Evolutionary conservation across 2,888 invertebrate genomes (phyloP).

Genomic region (Anoplius nigerrimus): DNA sequence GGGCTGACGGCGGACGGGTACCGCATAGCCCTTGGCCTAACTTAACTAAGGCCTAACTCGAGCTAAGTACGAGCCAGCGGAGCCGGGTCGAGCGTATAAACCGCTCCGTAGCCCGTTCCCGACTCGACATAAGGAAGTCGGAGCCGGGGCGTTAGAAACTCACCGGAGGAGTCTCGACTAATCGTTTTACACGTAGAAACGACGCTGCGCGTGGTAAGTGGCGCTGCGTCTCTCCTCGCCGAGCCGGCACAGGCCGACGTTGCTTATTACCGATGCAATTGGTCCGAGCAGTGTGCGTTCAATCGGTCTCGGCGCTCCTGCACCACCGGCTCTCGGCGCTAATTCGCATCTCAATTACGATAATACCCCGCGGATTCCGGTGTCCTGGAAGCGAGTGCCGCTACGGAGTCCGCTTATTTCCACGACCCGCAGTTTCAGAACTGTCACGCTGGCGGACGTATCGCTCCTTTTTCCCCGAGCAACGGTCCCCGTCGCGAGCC

Average conservation of each 20-base stretch:
- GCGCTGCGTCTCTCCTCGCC: slow-evolving; percentile 7
- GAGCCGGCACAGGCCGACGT: neutral
- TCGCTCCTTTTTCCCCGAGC: too few species aligned
- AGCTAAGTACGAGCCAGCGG: slow-evolving; percentile 4
- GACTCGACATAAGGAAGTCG: slow-evolving; percentile 41
- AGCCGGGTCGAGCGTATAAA: neutral
- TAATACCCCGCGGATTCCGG: too few species aligned
- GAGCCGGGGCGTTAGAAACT: slow-evolving; percentile 27
- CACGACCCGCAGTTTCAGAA: too few species aligned
- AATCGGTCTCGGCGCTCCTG: too few species aligned
- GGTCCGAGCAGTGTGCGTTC: too few species aligned
- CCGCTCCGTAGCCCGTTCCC: slow-evolving; percentile 2
- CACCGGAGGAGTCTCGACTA: slow-evolving; percentile 17
- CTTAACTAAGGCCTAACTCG: slow-evolving; percentile 50
- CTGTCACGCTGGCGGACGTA: too few species aligned
- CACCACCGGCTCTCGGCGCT: too few species aligned
- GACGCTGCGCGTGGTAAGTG: slow-evolving; percentile 24
- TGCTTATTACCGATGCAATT: too few species aligned
- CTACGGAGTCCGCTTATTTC: too few species aligned
- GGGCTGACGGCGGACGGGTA: slow-evolving; percentile 14
- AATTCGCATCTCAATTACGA: too few species aligned
- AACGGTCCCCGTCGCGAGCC: too few species aligned
- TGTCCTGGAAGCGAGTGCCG: too few species aligned
- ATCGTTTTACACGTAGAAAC: slow-evolving; percentile 47
- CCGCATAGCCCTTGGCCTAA: slow-evolving; percentile 31